Evolutionary conservation across 2,888 invertebrate genomes (phyloP), one percentile per base, ranked within the genome.

Genomic region (Myopa tessellatipennis): DNA sequence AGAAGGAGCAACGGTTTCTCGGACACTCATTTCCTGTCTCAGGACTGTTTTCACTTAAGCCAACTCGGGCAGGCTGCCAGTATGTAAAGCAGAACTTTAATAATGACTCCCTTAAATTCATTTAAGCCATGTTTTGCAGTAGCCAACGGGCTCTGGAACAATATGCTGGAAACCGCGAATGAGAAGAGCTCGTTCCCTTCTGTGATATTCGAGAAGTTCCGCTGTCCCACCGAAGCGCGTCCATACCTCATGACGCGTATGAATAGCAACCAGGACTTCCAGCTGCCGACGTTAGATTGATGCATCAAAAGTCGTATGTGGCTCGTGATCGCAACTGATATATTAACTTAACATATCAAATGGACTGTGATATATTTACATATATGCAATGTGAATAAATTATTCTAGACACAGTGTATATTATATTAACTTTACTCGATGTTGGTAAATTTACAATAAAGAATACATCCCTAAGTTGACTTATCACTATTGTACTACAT

Each of bases 1-100:
- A 84, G 78, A 26, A 85, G 78, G 1, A 80, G 85, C 2, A 84
- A 90, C 67, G 91, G 91, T 0, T 80, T 80, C 0, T 86, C 89
- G 0, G 92, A 93, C 85, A 88, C 89, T 60, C 86, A 90, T 0
- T 92, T 90, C 84, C 85, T 92, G 70, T 91, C 92, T 0, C 85
- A 87, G 58, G 93, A 93, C 84, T 93, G 93, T 84, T 93, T 93
- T 82, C 93, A 93, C 84, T 86, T 92, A 7, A 92, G 92, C 81
- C 93, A 93, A 84, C 92, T 91, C 82, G 90, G 90, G 18, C 91
- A 92, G 79, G 92, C 92, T 3, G 84, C 87, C 87, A 89, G 92
- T 92, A 69, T 55, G 80, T 78, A 60, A 78, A 77, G 71, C 65
- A 18, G 0, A 52, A 16, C 3, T 14, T 63, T 16, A 70, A 74